Percentiles rank a stretch among this genome's conserved stretches.
phyloP scores from a whole-genome alignment of 2,888 invertebrate species.

The Neoascia interrupta region DNA sequence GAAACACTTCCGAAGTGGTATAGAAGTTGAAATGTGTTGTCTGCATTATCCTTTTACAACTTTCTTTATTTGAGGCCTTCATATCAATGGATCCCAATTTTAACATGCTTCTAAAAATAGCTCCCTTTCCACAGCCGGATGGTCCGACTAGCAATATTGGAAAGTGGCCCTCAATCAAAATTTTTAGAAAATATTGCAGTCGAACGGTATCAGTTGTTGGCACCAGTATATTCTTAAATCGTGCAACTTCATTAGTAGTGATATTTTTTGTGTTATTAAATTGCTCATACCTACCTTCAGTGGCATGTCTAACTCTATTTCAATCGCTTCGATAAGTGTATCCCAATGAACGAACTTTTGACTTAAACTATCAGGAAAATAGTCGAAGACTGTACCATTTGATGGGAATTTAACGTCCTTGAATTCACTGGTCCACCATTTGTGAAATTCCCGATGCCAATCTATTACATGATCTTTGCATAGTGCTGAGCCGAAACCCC shows the following conservation, averaged over 20 bases:
- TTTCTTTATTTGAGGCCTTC: conserved; percentile 85
- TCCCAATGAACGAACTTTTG: conserved; percentile 94
- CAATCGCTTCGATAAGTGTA: conserved; percentile 84
- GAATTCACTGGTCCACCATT: conserved; percentile 97
- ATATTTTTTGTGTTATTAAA: too few species aligned
- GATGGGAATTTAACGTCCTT: conserved; percentile 94
- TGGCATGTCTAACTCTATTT: conserved; percentile 91
- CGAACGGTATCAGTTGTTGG: conserved; percentile 94
- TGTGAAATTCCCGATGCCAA: conserved; percentile 96
- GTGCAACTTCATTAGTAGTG: conserved; percentile 27
- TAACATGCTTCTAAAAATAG: conserved; percentile 87
- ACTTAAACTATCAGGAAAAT: conserved; percentile 91
- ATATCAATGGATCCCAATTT: conserved; percentile 85
- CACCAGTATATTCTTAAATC: conserved; percentile 87
- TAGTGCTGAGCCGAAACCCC: conserved; percentile 96
- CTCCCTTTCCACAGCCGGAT: conserved; percentile 95
- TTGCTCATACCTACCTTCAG: too few species aligned
- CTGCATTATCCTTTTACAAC: conserved; percentile 85
- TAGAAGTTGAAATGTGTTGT: conserved; percentile 89
- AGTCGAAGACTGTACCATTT: conserved; percentile 91
- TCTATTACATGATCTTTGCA: conserved; percentile 95
- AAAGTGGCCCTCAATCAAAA: conserved; percentile 87
- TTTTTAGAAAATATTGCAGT: conserved; percentile 91
- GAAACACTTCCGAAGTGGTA: conserved; percentile 94
- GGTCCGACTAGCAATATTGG: conserved; percentile 95